Base-by-base conservation (phyloP, 2,797 vertebrate species). In the Syndactyla subalaris region DNA sequence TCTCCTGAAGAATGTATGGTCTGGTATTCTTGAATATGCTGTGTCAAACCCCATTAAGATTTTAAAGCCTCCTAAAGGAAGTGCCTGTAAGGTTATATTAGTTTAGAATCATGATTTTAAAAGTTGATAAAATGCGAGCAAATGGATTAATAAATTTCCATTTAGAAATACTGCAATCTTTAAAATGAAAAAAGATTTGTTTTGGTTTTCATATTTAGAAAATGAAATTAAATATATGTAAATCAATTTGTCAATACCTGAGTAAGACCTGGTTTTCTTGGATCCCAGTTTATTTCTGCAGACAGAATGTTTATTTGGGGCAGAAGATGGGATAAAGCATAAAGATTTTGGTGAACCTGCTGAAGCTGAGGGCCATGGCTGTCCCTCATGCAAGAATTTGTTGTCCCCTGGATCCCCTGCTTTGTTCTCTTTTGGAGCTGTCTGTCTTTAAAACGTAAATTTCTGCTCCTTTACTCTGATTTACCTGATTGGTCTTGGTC, bases 11-110 rank as follows among this genome's bases (percentile, higher is more conserved):
- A 88, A 86, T 91, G 93, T 65, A 62, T 92, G 80, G 26, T 70
- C 21, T 67, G 45, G 9, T 94, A 14, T 91, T 91, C 55, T 88
- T 88, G 73, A 91, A 85, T 93, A 71, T 84, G 88, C 87, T 86
- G 71, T 96, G 74, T 95, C 93, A 95, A 90, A 84, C 67, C 18
- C 63, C 49, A 55, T 94, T 90, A 93, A 83, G 78, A 49, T 82
- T 96, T 93, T 94, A 87, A 80, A 86, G 30, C 43, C 63, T 89
- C 65, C 48, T 94, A 65, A 90, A 93, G 68, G 76, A 88, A 80
- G 39, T 73, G 22, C 48, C 67, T 94, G 54, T 82, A 76, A 86
- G 92, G 72, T 81, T 86, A n/a, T 2, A 81, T 88, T 73, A 54
- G 61, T 72, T 95, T 46, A 74, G 73, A 89, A 45, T 83, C 14